Conservation (phyloP, 1,140 invertebrate species). For the Drosophila tristis region DNA sequence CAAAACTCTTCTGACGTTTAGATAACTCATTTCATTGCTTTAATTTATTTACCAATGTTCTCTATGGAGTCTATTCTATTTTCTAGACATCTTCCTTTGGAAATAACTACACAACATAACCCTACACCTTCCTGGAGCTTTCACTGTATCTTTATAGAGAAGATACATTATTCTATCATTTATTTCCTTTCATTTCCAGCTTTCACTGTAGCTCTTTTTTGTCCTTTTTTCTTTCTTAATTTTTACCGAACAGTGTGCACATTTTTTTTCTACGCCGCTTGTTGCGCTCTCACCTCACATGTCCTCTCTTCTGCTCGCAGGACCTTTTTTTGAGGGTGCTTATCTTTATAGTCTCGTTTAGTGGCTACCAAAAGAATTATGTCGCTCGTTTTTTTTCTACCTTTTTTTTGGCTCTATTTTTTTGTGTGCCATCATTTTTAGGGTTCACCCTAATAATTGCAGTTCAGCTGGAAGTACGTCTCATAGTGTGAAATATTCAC, state of each 20-base stretch:
- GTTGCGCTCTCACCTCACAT: conserved; percentile 43
- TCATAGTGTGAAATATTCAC: conserved; percentile 33
- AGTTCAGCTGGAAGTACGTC: too few species aligned
- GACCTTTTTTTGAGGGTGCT: conserved; percentile 39
- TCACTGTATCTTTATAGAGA: too few species aligned
- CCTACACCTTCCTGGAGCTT: too few species aligned
- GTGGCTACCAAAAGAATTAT: conserved; percentile 71
- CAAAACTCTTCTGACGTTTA: too few species aligned
- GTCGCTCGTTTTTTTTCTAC: conserved; percentile 24
- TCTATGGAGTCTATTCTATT: neutral
- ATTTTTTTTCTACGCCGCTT: conserved; percentile 39
- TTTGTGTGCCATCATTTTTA: conserved; percentile 15
- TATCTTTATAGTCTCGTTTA: conserved; percentile 83
- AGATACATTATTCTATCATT: too few species aligned
- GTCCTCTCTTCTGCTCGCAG: too few species aligned
- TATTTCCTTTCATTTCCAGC: too few species aligned
- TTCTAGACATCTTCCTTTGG: conserved; percentile 4
- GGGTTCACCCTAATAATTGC: conserved; percentile 14
- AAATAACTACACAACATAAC: conserved; percentile 5
- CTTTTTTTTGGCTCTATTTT: conserved; percentile 2
- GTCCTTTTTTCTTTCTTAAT: conserved; percentile 14
- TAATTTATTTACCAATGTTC: neutral
- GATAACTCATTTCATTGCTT: too few species aligned
- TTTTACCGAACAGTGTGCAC: neutral
- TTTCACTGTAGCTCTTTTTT: neutral